Evolutionary conservation across 2,888 invertebrate species (phyloP), one percentile per base, ranked within the genome.

Genomic region (Himalopsyche anomala): DNA sequence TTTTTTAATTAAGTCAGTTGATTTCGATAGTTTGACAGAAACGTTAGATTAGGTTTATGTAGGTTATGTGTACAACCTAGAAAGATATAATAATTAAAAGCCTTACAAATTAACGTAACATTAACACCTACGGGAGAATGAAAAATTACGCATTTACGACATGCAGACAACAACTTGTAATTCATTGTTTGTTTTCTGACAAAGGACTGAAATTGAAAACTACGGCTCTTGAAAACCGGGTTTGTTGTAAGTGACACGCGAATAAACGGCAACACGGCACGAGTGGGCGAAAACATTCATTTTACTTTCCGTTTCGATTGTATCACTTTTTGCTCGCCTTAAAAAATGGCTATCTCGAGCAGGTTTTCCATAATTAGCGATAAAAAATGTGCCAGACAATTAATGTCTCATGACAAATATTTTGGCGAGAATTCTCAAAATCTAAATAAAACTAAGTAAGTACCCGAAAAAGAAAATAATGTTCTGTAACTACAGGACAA

Each of bases 271-370:
- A 74, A 74, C 36, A 36, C 4, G 38, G 38, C 12, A 15, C 74
- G 12, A 54, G 83, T 83, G 74, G 83, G 83, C 83, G 83, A 83
- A 83, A 40, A 83, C 69, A 55, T 40, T 54, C 28, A 55, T 83
- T 83, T 74, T 8, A 83, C 83, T 83, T 83, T 83, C 83, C 19
- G 74, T 83, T 83, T 74, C 74, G 55, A 69, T 62, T 42, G n/a
- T 6, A 28, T 51, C 42, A 81, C 11, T 51, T 81, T 81, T 45
- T 81, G 38, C 15, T 36, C 12, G 38, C 28, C 19, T n/a, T 19
- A 62, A n/a, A 62, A 62, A 28, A 9, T 9, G 8, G 28, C 36
- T 69, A 69, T 74, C 36, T 11, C 36, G 36, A 74, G 74, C 74
- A 74, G 38, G 74, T 74, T 74, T 74, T 28, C 36, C 36, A 19